These are phyloP conservation scores for Sphaerophoria rueppellii DNA, from an alignment of 2,888 invertebrate genomes.

Conservation along the genomic window DNA sequence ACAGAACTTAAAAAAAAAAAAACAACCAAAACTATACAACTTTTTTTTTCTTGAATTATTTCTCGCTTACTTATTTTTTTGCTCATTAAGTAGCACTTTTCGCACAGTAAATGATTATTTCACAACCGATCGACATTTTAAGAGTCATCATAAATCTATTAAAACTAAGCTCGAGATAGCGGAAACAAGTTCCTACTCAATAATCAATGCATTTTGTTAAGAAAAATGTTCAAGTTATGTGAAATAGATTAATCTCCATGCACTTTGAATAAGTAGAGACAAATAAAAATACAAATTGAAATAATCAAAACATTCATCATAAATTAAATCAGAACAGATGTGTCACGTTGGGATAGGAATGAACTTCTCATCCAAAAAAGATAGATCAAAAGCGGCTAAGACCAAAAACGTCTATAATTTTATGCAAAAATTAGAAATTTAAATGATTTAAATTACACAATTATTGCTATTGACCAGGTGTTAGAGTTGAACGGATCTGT, in stretches of 20 bases:
- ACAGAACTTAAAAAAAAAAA: no score
- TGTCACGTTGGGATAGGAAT: slow-evolving; percentile 15
- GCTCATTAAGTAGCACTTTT: no score
- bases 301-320: slow-evolving; percentile 5
- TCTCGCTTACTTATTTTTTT: neutral
- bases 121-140: neutral
- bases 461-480: neutral
- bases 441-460: neutral
- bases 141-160: neutral
- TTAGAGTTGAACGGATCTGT: neutral
- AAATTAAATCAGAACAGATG: neutral
- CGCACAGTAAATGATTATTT: neutral
- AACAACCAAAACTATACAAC: no score
- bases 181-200: neutral
- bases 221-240: neutral
- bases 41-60: neutral
- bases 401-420: no score
- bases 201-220: neutral
- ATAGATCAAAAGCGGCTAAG: no score
- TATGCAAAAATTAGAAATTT: no score
- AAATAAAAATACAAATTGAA: neutral
- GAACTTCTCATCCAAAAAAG: neutral
- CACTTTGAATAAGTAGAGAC: neutral
- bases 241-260: neutral
- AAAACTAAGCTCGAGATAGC: neutral